Base-by-base conservation (phyloP, 2,797 vertebrate genomes). In the Pampus argenteus region DNA sequence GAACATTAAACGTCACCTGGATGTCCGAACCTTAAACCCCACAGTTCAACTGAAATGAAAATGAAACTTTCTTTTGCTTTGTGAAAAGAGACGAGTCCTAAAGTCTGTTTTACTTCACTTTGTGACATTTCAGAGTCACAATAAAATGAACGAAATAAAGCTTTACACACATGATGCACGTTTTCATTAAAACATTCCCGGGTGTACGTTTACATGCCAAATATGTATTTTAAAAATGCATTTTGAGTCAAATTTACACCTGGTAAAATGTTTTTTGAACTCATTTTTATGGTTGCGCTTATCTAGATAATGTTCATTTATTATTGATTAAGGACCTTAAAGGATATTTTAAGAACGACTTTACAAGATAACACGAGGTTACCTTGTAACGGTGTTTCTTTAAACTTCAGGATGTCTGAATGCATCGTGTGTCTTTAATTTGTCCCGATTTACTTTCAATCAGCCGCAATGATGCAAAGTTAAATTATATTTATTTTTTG, bases 401-500 rank as follows among this genome's bases (percentile, higher is more conserved):
- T n/a, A n/a, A n/a, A n/a, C n/a, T n/a, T n/a, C n/a, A n/a, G 9
- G 17, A 2, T 7, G 6, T 65, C 48, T 45, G 44, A 52, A 28
- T 55, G 62, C n/a, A n/a, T 58, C 28, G 31, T 20, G 20, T 74
- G 72, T 71, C 31, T 20, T 68, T 68, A 22, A 61, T 65, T 50
- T 62, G 65, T 73, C 60, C 55, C 13, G 11, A 8, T 74, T 63
- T 65, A 34, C 36, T 76, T 76, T 78, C 58, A 78, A 23, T 83
- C 31, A 9, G 49, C 83, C 59, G 51, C 34, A 48, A 42, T 70
- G 67, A 81, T 81, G 66, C 57, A 64, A 64, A n/a, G 62, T 74
- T 69, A 70, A 70, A 85, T 62, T 52, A 79, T 78, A 85, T 91
- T 90, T 89, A 87, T 91, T 93, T 93, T 93, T 87, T 84, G 20